phyloP scores from a whole-genome alignment of 2,888 invertebrate species.

The Pammene fasciana region DNA sequence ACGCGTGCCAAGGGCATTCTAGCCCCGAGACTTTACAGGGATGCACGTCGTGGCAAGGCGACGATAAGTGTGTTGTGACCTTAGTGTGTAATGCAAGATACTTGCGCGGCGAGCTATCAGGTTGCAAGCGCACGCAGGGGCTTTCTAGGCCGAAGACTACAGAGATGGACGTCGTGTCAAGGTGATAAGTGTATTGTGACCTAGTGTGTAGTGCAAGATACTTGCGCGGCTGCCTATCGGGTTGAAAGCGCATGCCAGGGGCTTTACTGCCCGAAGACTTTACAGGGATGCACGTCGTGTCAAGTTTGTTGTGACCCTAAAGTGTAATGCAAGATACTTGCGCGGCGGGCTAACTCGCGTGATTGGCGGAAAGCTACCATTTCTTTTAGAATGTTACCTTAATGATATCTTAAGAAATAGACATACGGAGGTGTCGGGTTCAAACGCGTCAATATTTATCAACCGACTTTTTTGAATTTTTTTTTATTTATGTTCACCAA shows the following conservation, averaged over 20 bases:
- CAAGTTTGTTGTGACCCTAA: conserved; percentile 47
- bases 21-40: conserved; percentile 85
- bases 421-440: too few species aligned
- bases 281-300: conserved; percentile 85
- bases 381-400: too few species aligned
- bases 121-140: conserved; percentile 91
- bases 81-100: conserved; percentile 58
- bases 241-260: conserved; percentile 90
- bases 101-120: conserved; percentile 88
- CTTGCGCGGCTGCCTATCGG: conserved; percentile 84
- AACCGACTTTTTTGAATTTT: too few species aligned
- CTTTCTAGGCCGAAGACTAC: conserved; percentile 85
- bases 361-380: too few species aligned
- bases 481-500: too few species aligned
- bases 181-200: conserved; percentile 72
- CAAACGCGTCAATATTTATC: too few species aligned
- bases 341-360: conserved; percentile 85
- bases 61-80: conserved; percentile 63
- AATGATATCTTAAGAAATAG: too few species aligned
- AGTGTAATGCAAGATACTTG: conserved; percentile 71
- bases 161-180: conserved; percentile 83
- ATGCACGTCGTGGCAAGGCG: conserved; percentile 84
- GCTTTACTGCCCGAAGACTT: conserved; percentile 86
- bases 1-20: conserved; percentile 88
- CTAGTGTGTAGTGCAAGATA: conserved; percentile 58